Evolutionary conservation across 2,113 vertebrate genomes (phyloP).

Genomic region (Chinchilla lanigera): DNA sequence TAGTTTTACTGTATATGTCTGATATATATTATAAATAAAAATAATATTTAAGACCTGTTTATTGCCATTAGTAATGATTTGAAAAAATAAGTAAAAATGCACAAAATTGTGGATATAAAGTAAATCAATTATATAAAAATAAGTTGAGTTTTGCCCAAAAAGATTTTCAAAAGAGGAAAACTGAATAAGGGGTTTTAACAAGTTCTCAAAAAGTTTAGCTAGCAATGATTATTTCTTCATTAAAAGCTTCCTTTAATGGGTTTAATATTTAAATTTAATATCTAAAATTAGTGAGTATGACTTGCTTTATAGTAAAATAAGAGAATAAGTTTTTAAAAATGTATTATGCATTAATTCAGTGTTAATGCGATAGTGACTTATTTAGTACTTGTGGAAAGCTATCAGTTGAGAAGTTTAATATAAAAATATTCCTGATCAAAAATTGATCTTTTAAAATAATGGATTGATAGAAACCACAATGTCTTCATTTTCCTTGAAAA

Average conservation of each 20-base stretch:
- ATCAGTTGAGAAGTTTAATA: background rate
- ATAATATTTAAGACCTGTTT: background rate
- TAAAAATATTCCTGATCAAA: background rate
- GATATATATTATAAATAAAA: background rate
- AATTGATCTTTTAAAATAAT: background rate
- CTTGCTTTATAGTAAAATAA: background rate
- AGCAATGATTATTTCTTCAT: background rate
- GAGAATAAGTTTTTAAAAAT: background rate
- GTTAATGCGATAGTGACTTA: too few relatives aligned
- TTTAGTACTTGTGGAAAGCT: background rate
- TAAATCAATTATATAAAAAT: background rate
- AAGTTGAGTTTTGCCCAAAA: background rate
- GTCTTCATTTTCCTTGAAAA: slow-evolving; percentile 16
- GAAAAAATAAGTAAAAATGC: background rate
- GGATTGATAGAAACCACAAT: background rate
- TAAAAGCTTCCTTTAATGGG: background rate
- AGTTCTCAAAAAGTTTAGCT: background rate
- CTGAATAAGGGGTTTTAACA: background rate
- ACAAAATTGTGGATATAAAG: background rate
- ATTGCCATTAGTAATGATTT: background rate
- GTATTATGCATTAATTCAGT: background rate
- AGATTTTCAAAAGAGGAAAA: background rate
- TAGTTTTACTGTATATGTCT: background rate
- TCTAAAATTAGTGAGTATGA: background rate
- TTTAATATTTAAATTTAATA: background rate